phyloP scores from a whole-genome alignment of 2,888 invertebrate species.

The Melanargia galathea region DNA sequence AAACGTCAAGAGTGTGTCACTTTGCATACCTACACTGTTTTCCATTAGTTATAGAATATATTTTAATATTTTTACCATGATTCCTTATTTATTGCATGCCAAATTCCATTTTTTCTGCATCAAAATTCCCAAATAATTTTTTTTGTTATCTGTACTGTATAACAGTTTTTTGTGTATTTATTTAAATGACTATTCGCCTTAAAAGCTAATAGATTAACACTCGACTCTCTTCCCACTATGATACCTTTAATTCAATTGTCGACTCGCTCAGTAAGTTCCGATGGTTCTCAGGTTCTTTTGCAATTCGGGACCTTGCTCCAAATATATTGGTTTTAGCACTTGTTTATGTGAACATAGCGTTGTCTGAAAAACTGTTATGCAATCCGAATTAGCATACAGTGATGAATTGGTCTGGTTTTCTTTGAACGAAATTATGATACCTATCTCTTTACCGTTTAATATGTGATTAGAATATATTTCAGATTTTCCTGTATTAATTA shows the following conservation, averaged over 20 bases:
- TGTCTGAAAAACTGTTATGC: slow-evolving; percentile 50
- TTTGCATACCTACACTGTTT: too few species aligned
- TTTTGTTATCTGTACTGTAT: too few species aligned
- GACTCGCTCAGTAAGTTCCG: slow-evolving; percentile 43
- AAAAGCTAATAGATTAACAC: not conserved
- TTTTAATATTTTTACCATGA: too few species aligned
- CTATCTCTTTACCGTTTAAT: not conserved
- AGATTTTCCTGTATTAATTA: not conserved
- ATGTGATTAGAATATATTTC: not conserved
- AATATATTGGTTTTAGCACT: slow-evolving; percentile 70
- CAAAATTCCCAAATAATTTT: too few species aligned
- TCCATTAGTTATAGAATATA: too few species aligned
- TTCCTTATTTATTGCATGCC: too few species aligned
- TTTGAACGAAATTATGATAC: slow-evolving; percentile 8
- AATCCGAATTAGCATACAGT: slow-evolving; percentile 50
- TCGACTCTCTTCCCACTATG: slow-evolving; percentile 42
- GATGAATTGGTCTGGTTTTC: slow-evolving; percentile 16
- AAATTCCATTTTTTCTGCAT: too few species aligned
- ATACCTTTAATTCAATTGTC: slow-evolving; percentile 62
- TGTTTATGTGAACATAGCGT: slow-evolving; percentile 49
- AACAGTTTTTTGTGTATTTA: too few species aligned
- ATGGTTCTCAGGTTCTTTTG: slow-evolving; percentile 67
- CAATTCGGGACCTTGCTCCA: slow-evolving; percentile 71
- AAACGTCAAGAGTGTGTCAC: too few species aligned
- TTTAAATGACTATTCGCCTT: slow-evolving; percentile 9